Conservation (phyloP, 2,113 vertebrate genomes). For the Oryzias celebensis region DNA sequence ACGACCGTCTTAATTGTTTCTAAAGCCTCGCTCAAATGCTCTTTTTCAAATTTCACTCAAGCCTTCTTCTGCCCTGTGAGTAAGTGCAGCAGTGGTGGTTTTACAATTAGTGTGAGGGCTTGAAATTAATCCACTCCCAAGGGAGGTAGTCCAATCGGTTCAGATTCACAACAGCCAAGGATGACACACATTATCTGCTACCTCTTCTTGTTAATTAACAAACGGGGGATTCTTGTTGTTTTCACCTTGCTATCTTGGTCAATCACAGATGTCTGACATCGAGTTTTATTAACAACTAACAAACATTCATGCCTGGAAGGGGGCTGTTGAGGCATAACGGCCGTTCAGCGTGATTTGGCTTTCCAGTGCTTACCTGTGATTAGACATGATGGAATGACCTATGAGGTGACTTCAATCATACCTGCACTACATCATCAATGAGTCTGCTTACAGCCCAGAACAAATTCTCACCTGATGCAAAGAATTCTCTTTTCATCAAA, state of each 20-base stretch:
- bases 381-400: conserved; percentile 40
- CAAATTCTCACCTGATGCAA: background rate
- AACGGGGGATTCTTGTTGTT: conserved; percentile 22
- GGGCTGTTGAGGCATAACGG: conserved; percentile 1
- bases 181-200: conserved; percentile 26
- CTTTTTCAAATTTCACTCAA: conserved; percentile 33
- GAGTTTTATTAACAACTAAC: conserved; percentile 31
- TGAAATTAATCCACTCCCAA: conserved; percentile 32
- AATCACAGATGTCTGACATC: conserved; percentile 53
- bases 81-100: conserved; percentile 16
- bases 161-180: conserved; percentile 27
- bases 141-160: conserved; percentile 4
- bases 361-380: conserved; percentile 5
- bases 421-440: conserved; percentile 25
- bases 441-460: background rate
- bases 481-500: background rate
- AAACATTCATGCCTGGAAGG: conserved; percentile 3
- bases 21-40: conserved; percentile 7
- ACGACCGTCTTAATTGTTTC: conserved; percentile 32
- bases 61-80: conserved; percentile 20
- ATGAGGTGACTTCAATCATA: conserved; percentile 37
- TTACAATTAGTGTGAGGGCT: conserved; percentile 11
- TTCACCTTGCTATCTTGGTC: conserved; percentile 27
- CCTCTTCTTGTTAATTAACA: conserved; percentile 39
- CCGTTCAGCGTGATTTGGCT: background rate